Percentiles rank a stretch among this genome's conserved stretches.
These are phyloP conservation scores for Pangasius macronema DNA, from an alignment of 2,797 vertebrate genomes.

Conservation along the genomic window DNA sequence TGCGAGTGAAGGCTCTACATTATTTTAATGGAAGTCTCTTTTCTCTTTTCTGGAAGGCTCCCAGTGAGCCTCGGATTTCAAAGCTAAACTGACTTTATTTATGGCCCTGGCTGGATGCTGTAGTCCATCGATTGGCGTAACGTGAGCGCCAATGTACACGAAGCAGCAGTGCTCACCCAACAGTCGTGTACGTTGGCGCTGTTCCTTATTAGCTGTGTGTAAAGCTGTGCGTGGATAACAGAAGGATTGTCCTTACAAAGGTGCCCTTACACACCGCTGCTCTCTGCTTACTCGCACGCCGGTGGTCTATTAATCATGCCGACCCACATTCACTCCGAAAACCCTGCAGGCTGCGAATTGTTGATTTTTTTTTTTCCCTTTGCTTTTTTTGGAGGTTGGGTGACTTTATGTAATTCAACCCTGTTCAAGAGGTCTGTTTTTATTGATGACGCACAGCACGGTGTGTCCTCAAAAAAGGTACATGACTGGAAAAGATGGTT, in stretches of 20 bases:
- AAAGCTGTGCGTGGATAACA: slow-evolving; percentile 17
- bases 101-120: slow-evolving; percentile 56
- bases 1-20: slow-evolving; percentile 11
- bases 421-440: slow-evolving; percentile 10
- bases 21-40: slow-evolving; percentile 35
- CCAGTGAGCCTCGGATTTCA: slow-evolving; percentile 50
- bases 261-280: slow-evolving; percentile 31
- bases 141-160: slow-evolving; percentile 60
- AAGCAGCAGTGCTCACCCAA: slow-evolving; percentile 53
- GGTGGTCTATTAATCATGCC: slow-evolving; percentile 38
- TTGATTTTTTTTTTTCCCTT: neutral
- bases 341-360: neutral
- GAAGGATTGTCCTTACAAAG: slow-evolving; percentile 24
- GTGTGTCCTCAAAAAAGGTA: slow-evolving; percentile 18
- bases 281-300: slow-evolving; percentile 8
- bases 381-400: neutral
- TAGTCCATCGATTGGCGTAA: slow-evolving; percentile 73
- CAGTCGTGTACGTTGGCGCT: slow-evolving; percentile 4
- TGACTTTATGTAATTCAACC: slow-evolving; percentile 30
- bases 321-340: neutral
- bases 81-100: slow-evolving; percentile 63
- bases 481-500: slow-evolving; percentile 19
- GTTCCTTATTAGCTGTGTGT: slow-evolving; percentile 24
- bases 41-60: slow-evolving; percentile 26
- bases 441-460: slow-evolving; percentile 26